Base-by-base conservation (phyloP, 2,888 invertebrate genomes). In the Arctia plantaginis region DNA sequence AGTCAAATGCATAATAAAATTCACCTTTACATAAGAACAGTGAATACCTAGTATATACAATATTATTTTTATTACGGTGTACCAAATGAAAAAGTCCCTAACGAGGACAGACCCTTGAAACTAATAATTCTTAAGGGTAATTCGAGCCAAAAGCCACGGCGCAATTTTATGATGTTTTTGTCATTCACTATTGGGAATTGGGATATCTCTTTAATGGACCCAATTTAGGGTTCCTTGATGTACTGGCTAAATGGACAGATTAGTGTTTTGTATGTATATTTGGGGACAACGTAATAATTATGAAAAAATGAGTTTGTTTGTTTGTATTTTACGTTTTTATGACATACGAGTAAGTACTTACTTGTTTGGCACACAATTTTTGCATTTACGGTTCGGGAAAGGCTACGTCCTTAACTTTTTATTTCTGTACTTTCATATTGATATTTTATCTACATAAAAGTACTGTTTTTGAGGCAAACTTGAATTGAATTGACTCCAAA, bases 151-250 rank as follows among this genome's bases (percentile, higher is more conserved):
- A 80, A 82, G 81, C 81, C 86, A 71, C 74, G 81, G 76, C 75
- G 71, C 81, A 78, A 85, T 86, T 85, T 85, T 86, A 85, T 86
- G 86, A 85, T 86, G 85, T 84, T 85, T 76, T 85, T 85, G 85
- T 85, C 85, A 84, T 85, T 84, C 82, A 84, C 84, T 65, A 78
- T 35, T 76, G 86, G 84, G 85, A 82, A 86, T 86, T 78, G 79
- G 78, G 79, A 85, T 84, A 85, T 84, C 85, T 86, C 64, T 84
- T 81, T 85, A 85, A 84, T 86, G 85, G 82, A 85, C 73, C 76
- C 77, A 69, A 77, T 84, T 86, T 84, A 77, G 85, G 83, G 86
- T 78, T 86, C 79, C 80, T 72, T 73, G 65, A 71, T 75, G 65
- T 76, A 75, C 73, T 75, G 39, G 68, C 23, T 33, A 77, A 77